Evolutionary conservation across 2,888 invertebrate species (phyloP), one percentile per base, ranked within the genome.

Genomic region (Ophion ventricosus): DNA sequence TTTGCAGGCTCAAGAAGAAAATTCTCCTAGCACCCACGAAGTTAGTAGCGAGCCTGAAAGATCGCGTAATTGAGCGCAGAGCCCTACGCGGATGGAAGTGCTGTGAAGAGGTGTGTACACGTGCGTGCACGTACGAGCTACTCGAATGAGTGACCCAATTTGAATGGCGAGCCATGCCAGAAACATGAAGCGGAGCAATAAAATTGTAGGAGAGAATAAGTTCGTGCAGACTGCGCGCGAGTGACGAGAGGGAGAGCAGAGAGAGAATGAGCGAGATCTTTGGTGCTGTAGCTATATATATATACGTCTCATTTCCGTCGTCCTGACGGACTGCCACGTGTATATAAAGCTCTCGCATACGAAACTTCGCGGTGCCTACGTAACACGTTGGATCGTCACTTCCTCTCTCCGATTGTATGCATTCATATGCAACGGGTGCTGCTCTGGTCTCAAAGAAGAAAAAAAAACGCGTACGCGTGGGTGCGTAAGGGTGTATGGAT

Each of bases 391-490:
- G 78, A 14, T 78, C 86, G 84, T 86, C 87, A 87, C 83, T 90
- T 90, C 88, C 89, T 90, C 89, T 83, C 87, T 88, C 82, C 84
- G 87, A 70, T 74, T 73, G 25, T 63, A 83, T 86, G 87, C 85
- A 88, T 88, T 84, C 79, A 86, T 89, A 88, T 89, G 88, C 88
- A 87, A 88, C 87, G 86, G 84, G 82, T 85, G 88, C 87, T 88
- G 77, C 79, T 74, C 74, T 82, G 43, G 70, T 67, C 73, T 57
- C 77, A 63, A 78, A 63, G 70, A 78, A 63, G 70, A 79, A 43
- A 66, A 61, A 74, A 74, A 80, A 54, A 11, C 23, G 59, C 23
- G n/a, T 23, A 23, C 23, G 23, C 23, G 59, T n/a, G 59, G 20
- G 59, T 59, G 23, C n/a, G 25, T 25, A 8, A 35, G 35, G 35